Percentiles rank a stretch among this genome's conserved stretches.
Conservation (phyloP, 2,888 invertebrate species). For the Eupithecia dodoneata region DNA sequence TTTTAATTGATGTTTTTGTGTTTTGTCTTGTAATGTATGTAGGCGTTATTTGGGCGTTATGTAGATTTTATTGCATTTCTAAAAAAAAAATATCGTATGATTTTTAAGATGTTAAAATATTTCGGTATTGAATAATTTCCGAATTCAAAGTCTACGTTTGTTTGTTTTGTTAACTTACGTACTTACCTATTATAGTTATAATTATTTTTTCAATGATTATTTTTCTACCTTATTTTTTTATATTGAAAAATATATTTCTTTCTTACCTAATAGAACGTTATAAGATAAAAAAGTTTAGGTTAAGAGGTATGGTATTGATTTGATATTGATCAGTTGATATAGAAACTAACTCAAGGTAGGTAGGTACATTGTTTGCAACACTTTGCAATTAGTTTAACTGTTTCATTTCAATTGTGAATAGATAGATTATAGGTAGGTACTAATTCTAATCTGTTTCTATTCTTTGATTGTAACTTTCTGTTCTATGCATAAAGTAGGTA, state of each 20-base stretch:
- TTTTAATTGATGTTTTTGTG: background rate
- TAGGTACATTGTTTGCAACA: too few relatives aligned
- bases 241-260: background rate
- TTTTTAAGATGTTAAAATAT: background rate
- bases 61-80: background rate
- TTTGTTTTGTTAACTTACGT: too few relatives aligned
- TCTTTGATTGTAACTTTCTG: background rate
- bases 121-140: background rate
- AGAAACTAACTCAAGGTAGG: too few relatives aligned
- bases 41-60: background rate
- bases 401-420: too few relatives aligned
- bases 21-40: background rate
- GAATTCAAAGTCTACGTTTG: background rate
- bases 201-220: background rate
- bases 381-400: too few relatives aligned
- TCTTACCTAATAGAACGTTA: background rate
- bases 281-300: background rate
- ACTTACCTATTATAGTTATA: too few relatives aligned
- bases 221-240: background rate
- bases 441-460: background rate
- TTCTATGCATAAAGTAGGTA: background rate
- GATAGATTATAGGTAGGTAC: too few relatives aligned
- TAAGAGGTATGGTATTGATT: too few relatives aligned
- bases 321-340: too few relatives aligned
- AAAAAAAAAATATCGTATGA: background rate